A percentile compares a stretch with the other conserved stretches of the same genome.
phyloP scores from a whole-genome alignment of 2,888 invertebrate species.

The Cataglyphis albicans region DNA sequence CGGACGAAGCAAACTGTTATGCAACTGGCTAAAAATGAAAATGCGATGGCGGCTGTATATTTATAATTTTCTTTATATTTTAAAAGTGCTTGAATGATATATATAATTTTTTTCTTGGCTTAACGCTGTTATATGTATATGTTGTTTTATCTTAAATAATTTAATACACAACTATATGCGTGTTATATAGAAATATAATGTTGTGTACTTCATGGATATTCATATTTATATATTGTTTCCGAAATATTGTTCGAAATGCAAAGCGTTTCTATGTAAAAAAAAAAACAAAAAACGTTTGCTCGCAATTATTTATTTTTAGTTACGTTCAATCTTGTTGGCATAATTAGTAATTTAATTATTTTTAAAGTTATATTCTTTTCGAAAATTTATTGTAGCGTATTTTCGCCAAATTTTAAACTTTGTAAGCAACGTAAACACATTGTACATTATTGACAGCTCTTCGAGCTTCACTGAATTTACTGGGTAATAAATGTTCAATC shows the following conservation, averaged over 20 bases:
- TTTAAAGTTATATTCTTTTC: not conserved
- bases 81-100: not conserved
- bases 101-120: not conserved
- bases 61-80: not conserved
- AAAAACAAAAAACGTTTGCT: not conserved
- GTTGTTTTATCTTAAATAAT: not conserved
- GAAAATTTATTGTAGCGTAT: not conserved
- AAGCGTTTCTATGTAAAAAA: not conserved
- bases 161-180: not conserved
- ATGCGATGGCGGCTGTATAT: not conserved
- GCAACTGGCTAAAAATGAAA: not conserved
- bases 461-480: not conserved
- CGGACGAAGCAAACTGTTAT: not conserved
- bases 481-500: not conserved
- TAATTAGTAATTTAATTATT: not conserved
- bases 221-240: not conserved
- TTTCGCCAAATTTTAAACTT: conserved; percentile 10
- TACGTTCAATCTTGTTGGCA: not conserved
- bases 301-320: conserved; percentile 22
- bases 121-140: not conserved
- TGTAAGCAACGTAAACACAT: not conserved
- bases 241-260: not conserved
- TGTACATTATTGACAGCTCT: conserved; percentile 14
- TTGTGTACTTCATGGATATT: too few relatives aligned
- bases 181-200: not conserved